Conservation (phyloP, 2,888 invertebrate genomes). For the Homarus gammarus region DNA sequence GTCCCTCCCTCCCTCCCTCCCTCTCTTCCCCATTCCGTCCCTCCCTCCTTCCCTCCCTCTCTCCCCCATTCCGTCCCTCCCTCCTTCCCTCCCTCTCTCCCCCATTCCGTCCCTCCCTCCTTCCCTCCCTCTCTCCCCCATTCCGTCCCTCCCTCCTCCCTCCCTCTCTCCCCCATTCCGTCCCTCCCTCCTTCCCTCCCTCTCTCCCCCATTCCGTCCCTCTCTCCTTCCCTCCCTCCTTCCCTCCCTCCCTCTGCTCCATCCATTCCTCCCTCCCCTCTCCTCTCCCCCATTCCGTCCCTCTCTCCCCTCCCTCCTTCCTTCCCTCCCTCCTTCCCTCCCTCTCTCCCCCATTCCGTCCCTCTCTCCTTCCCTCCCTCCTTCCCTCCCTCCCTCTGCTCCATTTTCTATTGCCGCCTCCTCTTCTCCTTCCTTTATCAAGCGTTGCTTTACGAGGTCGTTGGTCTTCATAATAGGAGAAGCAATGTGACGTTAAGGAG, state of each 20-base stretch:
- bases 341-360: not conserved
- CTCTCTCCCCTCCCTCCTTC: not conserved
- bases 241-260: not conserved
- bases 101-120: too few relatives aligned
- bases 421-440: too few relatives aligned
- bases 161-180: not conserved
- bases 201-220: not conserved
- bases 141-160: not conserved
- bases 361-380: not conserved
- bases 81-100: not conserved
- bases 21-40: too few relatives aligned
- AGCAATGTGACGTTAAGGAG: too few relatives aligned
- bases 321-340: not conserved
- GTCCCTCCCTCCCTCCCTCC: not conserved
- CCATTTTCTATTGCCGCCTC: too few relatives aligned
- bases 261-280: not conserved
- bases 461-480: too few relatives aligned
- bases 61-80: not conserved
- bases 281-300: not conserved
- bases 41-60: not conserved
- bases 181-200: not conserved
- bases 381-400: too few relatives aligned
- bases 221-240: not conserved
- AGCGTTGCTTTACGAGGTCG: too few relatives aligned
- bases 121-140: not conserved